These are phyloP conservation scores for Aptenodytes patagonicus DNA, from an alignment of 2,113 vertebrate genomes.

Conservation along the genomic window DNA sequence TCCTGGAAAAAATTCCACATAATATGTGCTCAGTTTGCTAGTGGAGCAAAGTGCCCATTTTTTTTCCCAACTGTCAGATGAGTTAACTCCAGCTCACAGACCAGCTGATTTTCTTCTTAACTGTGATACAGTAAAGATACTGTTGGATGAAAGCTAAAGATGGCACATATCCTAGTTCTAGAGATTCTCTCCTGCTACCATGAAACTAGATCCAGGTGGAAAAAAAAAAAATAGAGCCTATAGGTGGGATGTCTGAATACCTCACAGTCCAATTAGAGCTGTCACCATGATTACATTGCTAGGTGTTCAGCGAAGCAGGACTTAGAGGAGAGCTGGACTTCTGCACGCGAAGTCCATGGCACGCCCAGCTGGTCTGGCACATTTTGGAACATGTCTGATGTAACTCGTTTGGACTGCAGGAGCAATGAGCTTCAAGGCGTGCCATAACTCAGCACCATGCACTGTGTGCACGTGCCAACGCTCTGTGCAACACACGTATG, in stretches of 20 bases:
- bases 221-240: not conserved
- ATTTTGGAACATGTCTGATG: fast-evolving
- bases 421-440: not conserved
- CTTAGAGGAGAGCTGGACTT: not conserved
- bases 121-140: not conserved
- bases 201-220: not conserved
- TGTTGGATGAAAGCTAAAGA: not conserved
- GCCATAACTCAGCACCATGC: not conserved
- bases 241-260: fast-evolving
- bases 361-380: not conserved
- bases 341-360: not conserved
- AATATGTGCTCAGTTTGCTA: not conserved
- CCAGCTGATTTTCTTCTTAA: not conserved
- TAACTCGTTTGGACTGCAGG: not conserved
- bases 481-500: fast-evolving
- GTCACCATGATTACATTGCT: too few relatives aligned
- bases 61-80: not conserved
- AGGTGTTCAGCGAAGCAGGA: not conserved
- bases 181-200: not conserved
- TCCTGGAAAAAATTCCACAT: not conserved
- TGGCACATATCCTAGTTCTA: not conserved
- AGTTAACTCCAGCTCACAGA: not conserved
- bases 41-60: not conserved
- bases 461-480: fast-evolving
- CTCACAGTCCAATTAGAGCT: not conserved